phyloP scores from a whole-genome alignment of 2,797 vertebrate species.

The Helicolenus hilgendorfi region DNA sequence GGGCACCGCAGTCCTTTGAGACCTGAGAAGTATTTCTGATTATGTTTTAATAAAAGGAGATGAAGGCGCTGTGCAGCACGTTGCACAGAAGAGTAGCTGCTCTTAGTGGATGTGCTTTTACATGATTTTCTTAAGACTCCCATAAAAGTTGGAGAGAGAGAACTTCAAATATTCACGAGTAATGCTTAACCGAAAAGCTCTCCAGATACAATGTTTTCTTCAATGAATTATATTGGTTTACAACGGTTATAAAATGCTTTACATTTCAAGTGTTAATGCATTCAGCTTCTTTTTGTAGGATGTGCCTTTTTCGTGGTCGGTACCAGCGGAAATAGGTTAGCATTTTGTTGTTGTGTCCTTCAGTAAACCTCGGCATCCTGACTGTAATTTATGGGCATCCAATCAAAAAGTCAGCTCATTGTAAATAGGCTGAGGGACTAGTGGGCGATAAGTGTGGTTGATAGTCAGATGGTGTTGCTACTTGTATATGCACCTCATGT shows the following conservation, averaged over 20 bases:
- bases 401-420: conserved; percentile 24
- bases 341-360: not conserved
- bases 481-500: conserved; percentile 52
- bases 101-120: conserved; percentile 43
- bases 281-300: not conserved
- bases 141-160: conserved; percentile 36
- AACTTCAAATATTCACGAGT: conserved; percentile 49
- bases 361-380: not conserved
- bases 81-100: conserved; percentile 28
- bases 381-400: not conserved
- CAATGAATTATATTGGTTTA: not conserved
- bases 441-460: conserved; percentile 27
- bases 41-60: conserved; percentile 50
- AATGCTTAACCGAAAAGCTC: conserved; percentile 11
- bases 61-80: conserved; percentile 18
- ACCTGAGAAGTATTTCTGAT: conserved; percentile 51
- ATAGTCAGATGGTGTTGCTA: conserved; percentile 29
- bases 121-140: conserved; percentile 39
- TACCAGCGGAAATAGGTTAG: not conserved
- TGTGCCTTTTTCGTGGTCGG: not conserved
- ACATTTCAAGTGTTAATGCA: conserved; percentile 8
- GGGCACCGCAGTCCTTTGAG: conserved; percentile 37
- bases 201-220: not conserved
- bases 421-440: conserved; percentile 5
- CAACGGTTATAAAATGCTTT: not conserved